Evolutionary conservation across 1,140 invertebrate species (phyloP).

Genomic region (Neodiprion pinetum): DNA sequence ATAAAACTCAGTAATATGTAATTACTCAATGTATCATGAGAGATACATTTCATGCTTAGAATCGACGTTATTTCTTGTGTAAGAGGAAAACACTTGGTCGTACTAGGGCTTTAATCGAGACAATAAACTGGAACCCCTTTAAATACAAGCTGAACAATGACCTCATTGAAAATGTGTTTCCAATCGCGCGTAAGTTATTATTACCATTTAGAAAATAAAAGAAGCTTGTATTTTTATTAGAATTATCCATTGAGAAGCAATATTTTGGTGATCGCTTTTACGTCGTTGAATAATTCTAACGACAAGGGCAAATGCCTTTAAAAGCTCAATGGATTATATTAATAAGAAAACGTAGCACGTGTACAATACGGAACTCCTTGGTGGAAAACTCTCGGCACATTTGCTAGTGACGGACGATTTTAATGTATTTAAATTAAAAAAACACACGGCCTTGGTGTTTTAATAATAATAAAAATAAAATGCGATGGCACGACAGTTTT

Average conservation of each 20-base stretch:
- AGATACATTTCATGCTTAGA: neutral
- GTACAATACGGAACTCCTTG: conserved; percentile 34
- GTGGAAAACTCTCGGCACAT: conserved; percentile 39
- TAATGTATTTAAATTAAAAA: conserved; percentile 25
- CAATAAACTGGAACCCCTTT: conserved; percentile 49
- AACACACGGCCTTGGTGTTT: conserved; percentile 36
- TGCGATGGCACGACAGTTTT: conserved; percentile 42
- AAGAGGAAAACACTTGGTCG: neutral
- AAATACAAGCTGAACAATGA: conserved; percentile 36
- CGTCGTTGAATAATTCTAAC: conserved; percentile 9
- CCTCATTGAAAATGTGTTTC: conserved; percentile 33
- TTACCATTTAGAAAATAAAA: conserved; percentile 28
- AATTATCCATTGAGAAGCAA: neutral
- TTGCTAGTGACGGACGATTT: conserved; percentile 28
- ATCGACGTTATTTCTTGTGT: neutral
- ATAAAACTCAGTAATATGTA: neutral
- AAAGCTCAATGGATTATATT: conserved; percentile 19
- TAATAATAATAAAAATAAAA: conserved; percentile 21
- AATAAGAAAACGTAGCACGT: conserved; percentile 32
- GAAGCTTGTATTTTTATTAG: conserved; percentile 11
- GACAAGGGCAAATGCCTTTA: conserved; percentile 12
- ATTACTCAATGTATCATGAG: neutral
- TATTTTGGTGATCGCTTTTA: neutral
- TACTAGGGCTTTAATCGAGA: conserved; percentile 26
- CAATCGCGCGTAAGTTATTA: conserved; percentile 37